Conservation (phyloP, 2,888 invertebrate species). For the Rotaria magnacalcarata region DNA sequence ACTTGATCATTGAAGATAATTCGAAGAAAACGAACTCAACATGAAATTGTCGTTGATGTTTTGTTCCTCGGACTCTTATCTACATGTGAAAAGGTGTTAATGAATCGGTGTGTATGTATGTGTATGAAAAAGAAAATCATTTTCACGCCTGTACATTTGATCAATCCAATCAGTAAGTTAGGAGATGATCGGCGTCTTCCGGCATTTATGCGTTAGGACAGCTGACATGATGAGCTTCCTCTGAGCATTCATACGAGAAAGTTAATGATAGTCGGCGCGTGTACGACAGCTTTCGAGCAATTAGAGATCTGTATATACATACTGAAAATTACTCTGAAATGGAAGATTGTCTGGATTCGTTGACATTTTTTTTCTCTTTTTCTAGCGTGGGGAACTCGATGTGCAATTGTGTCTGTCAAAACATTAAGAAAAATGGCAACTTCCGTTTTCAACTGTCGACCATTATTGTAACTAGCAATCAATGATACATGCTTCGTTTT, state of each 20-base stretch:
- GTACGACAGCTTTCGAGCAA: not conserved
- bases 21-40: not conserved
- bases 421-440: not conserved
- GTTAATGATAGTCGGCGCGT: slow-evolving; percentile 2
- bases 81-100: not conserved
- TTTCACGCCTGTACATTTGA: not conserved
- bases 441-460: slow-evolving; percentile 16
- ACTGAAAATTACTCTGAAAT: not conserved
- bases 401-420: not conserved
- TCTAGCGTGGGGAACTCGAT: not conserved
- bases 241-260: not conserved
- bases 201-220: not conserved
- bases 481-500: not conserved
- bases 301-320: not conserved
- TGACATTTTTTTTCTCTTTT: not conserved
- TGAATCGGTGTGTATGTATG: not conserved
- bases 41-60: not conserved
- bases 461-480: not conserved
- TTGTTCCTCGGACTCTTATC: not conserved
- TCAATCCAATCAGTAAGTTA: not conserved
- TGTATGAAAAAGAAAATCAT: not conserved
- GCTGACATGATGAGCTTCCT: slow-evolving; percentile 36
- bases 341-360: not conserved
- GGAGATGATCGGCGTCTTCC: not conserved
- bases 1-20: not conserved